Base-by-base conservation (phyloP, 2,113 vertebrate genomes). In the Actinemys pallida region DNA sequence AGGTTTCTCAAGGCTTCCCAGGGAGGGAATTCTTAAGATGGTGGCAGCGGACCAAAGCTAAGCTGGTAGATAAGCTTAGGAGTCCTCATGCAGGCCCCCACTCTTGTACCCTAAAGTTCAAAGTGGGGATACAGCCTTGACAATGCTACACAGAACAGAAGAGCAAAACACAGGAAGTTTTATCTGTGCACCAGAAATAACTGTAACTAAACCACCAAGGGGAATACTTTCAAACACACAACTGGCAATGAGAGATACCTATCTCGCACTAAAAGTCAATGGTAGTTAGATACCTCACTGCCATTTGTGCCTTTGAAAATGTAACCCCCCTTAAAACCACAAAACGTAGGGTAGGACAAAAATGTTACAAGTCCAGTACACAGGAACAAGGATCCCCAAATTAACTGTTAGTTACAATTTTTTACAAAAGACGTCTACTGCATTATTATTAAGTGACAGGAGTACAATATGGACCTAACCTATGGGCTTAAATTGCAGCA, bases 311-410 rank as follows among this genome's bases (percentile, higher is more conserved):
- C 65, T 87, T 1, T 4, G 10, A 86, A 11, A 59, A 86, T 35
- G 2, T 50, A 81, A 81, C 13, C 5, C 17, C 65, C 62, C 45
- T 93, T 59, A 0, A 76, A 25, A 45, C 39, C 22, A 45, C 6
- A 27, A 24, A 45, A 76, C 6, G 27, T 24, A 6, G 42, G 12
- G 4, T 47, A 78, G 10, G 24, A 47, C 42, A 78, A 78, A 78
- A 78, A 47, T 47, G 6, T 78, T 78, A 78, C 8, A 42, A 27
- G 42, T 78, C 24, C 45, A 12, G 79, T 81, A 85, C 59, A 49
- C 35, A 93, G 86, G 42, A 93, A 82, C 49, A 89, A 94, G 85
- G 24, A 72, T 49, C 86, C 16, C 24, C 29, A 92, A 93, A 92
- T 83, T 92, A 57, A 89, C 81, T 92, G 88, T 52, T 81, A 90